phyloP scores from a whole-genome alignment of 2,888 invertebrate species.

The Cataglyphis cursor region DNA sequence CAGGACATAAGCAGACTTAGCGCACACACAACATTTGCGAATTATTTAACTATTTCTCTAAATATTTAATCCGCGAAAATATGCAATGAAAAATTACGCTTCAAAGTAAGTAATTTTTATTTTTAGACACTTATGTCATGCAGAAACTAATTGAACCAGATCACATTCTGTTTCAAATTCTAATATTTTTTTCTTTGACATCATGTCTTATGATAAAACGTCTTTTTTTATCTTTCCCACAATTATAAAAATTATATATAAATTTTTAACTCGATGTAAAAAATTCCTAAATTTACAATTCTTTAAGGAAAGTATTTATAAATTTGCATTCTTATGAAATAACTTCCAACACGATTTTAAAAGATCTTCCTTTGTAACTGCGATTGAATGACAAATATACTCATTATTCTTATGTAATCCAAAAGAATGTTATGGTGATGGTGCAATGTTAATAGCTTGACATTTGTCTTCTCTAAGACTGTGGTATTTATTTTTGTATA shows the following conservation, averaged over 20 bases:
- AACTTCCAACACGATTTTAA: conserved; percentile 22
- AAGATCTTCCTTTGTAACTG: conserved; percentile 6
- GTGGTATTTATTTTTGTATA: conserved; percentile 86
- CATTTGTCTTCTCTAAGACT: conserved; percentile 80
- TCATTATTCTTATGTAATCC: conserved; percentile 59
- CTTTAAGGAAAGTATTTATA: background rate
- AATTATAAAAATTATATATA: background rate
- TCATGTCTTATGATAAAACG: conserved; percentile 9
- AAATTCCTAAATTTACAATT: conserved; percentile 2
- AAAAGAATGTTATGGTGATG: conserved; percentile 80
- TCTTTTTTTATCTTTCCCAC: background rate
- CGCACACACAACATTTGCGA: conserved; percentile 6
- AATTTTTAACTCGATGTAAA: background rate
- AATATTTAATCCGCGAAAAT: conserved; percentile 3
- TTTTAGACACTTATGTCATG: background rate
- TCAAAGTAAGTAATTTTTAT: background rate
- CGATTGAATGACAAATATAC: conserved; percentile 44
- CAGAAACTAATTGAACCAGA: conserved; percentile 46
- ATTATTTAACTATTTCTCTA: background rate
- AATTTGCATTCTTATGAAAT: background rate
- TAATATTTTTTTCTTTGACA: conserved; percentile 69
- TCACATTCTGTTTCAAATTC: conserved; percentile 58
- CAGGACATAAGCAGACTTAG: background rate
- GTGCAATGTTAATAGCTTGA: conserved; percentile 82
- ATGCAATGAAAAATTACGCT: background rate